phyloP scores from a whole-genome alignment of 1,140 invertebrate genomes.

The Cydia strobilella region DNA sequence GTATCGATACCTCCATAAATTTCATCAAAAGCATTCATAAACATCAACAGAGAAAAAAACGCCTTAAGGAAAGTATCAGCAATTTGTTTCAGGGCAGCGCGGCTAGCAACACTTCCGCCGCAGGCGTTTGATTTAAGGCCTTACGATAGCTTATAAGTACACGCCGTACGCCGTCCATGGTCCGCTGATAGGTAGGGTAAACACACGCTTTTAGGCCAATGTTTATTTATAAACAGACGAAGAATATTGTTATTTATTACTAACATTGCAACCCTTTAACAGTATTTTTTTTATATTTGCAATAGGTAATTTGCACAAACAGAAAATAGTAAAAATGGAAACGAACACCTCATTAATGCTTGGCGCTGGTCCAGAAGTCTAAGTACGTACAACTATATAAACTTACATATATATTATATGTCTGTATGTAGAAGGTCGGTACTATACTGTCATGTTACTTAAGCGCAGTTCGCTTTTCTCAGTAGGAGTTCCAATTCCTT shows the following conservation, averaged over 20 bases:
- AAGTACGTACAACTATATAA: not conserved
- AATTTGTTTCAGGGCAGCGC: conserved; percentile 16
- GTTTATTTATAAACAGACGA: not conserved
- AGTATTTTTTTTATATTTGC: not conserved
- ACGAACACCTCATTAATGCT: not conserved
- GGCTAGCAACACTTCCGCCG: conserved; percentile 2
- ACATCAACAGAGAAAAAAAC: not conserved
- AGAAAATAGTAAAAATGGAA: conserved; percentile 13
- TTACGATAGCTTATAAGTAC: not conserved
- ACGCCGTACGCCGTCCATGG: not conserved
- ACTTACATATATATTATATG: not conserved
- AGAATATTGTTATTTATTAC: not conserved
- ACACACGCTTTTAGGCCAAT: not conserved
- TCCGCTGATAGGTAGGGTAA: conserved; percentile 7
- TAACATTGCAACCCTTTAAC: not conserved
- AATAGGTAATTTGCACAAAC: not conserved
- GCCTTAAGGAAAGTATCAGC: conserved; percentile 24
- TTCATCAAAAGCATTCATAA: not conserved
- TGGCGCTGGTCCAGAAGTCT: not conserved
- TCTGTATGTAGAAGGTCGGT: not conserved
- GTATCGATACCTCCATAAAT: too few relatives aligned
- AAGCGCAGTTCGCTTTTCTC: not conserved
- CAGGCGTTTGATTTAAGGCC: conserved; percentile 27
- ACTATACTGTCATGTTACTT: not conserved
- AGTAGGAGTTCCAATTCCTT: not conserved